Evolutionary conservation across 1,140 invertebrate species (phyloP).

Genomic region (Plutomurus gul): DNA sequence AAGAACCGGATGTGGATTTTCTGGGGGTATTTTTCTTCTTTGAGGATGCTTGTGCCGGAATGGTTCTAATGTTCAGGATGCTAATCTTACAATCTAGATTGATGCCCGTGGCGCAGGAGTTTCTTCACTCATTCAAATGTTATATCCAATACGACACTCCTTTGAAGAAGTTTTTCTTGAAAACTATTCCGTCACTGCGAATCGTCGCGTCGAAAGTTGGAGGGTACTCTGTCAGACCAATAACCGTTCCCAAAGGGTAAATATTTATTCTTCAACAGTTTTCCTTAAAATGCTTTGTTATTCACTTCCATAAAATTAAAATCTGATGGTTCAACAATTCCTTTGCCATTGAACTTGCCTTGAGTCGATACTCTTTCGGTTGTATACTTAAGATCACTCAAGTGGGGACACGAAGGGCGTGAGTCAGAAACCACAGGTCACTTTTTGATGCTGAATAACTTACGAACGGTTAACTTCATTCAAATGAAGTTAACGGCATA

Average conservation of each 20-base stretch:
- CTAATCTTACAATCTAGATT: background rate
- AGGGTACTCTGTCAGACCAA: background rate
- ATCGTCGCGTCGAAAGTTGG: background rate
- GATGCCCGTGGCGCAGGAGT: background rate
- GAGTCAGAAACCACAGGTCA: too few relatives aligned
- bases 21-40: background rate
- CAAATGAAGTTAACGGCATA: too few relatives aligned
- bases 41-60: background rate
- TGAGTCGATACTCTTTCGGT: too few relatives aligned
- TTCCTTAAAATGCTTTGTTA: too few relatives aligned
- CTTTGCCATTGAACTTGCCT: too few relatives aligned
- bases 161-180: background rate
- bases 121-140: background rate
- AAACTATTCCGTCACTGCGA: background rate
- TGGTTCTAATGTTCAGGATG: background rate
- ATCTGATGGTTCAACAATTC: too few relatives aligned
- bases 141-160: background rate
- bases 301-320: too few relatives aligned
- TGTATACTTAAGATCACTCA: too few relatives aligned
- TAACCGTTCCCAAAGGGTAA: background rate
- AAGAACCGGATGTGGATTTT: background rate
- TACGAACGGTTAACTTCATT: too few relatives aligned
- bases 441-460: too few relatives aligned
- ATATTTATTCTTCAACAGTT: too few relatives aligned
- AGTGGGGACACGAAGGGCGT: too few relatives aligned